These are phyloP conservation scores for Rissa tridactyla DNA, from an alignment of 2,113 vertebrate genomes.

Conservation along the genomic window DNA sequence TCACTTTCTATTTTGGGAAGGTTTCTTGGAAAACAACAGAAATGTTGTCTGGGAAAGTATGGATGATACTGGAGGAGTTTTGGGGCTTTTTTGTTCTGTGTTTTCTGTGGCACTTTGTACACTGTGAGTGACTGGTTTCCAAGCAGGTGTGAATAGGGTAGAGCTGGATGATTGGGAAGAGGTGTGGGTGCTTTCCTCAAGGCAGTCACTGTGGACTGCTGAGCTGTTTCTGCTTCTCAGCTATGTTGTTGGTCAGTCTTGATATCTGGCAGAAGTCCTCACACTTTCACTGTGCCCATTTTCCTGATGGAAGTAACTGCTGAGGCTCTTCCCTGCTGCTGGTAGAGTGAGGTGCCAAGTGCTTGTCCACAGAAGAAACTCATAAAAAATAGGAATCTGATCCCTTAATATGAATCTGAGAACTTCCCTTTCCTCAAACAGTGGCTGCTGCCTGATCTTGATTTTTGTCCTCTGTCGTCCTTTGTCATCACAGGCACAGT, in stretches of 20 bases:
- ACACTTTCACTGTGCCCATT: background rate
- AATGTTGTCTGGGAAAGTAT: background rate
- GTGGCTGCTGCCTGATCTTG: background rate
- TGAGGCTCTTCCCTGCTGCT: background rate
- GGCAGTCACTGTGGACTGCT: background rate
- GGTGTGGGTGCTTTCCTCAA: background rate
- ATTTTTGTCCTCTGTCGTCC: background rate
- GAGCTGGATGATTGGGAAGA: background rate
- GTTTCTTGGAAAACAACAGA: background rate
- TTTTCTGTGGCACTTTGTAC: background rate
- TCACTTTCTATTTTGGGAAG: background rate
- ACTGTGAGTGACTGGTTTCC: background rate
- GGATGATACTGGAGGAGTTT: background rate
- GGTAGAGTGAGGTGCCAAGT: background rate
- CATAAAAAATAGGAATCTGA: background rate
- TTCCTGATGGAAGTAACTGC: background rate
- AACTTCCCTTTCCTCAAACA: background rate
- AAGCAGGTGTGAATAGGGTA: background rate
- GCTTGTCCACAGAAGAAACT: background rate
- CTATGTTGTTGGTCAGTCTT: background rate
- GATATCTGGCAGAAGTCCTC: background rate
- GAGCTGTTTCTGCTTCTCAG: background rate
- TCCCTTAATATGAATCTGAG: background rate
- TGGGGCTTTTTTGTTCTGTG: background rate
- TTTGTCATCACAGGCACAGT: background rate